A percentile compares a stretch with the other conserved stretches of the same genome.
Conservation (phyloP, 2,888 invertebrate species). For the Aspidiotus destructor region DNA sequence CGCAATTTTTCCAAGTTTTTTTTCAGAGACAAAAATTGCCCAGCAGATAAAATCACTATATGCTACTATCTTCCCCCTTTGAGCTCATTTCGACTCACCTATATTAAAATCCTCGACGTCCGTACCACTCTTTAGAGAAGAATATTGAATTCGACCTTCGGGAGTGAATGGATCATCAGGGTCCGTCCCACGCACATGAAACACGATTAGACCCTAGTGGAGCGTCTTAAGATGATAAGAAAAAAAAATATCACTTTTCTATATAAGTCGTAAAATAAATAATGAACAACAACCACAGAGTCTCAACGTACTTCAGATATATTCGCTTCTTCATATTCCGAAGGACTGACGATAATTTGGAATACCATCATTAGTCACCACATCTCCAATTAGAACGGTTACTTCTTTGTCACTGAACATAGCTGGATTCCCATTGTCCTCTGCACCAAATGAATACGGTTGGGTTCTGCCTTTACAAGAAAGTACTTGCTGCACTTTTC, state of each 20-base stretch:
- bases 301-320: slow-evolving; percentile 52
- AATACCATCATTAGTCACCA: slow-evolving; percentile 70
- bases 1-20: too few relatives aligned
- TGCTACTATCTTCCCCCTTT: too few relatives aligned
- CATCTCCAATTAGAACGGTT: slow-evolving; percentile 63
- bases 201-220: slow-evolving; percentile 62
- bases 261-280: too few relatives aligned
- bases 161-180: slow-evolving; percentile 68
- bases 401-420: slow-evolving; percentile 55
- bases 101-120: slow-evolving; percentile 38
- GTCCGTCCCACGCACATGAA: slow-evolving; percentile 65
- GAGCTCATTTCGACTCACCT: slow-evolving; percentile 32
- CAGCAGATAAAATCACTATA: too few relatives aligned
- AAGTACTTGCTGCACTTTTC: slow-evolving; percentile 54
- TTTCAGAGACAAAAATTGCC: too few relatives aligned
- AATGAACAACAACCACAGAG: too few relatives aligned
- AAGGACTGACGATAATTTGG: slow-evolving; percentile 63
- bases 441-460: slow-evolving; percentile 60
- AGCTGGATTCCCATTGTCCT: slow-evolving; percentile 56
- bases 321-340: slow-evolving; percentile 57
- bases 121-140: slow-evolving; percentile 57
- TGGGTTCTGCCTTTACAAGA: slow-evolving; percentile 67
- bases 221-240: slow-evolving; percentile 51
- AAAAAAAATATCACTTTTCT: neutral
- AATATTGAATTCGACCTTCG: slow-evolving; percentile 61